phyloP scores from a whole-genome alignment of 2,888 invertebrate genomes.

The Zygaena filipendulae region DNA sequence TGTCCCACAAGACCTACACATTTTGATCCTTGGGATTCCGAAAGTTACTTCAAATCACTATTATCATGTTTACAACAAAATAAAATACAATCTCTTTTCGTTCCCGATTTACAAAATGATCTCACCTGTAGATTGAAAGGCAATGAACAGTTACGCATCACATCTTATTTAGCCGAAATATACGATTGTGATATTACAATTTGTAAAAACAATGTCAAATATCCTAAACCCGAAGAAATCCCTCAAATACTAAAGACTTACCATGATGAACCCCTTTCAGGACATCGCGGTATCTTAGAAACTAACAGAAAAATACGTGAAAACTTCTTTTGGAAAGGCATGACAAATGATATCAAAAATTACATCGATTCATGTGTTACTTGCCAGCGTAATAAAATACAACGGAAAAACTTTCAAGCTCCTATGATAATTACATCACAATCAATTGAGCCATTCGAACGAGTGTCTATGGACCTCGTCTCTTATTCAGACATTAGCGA shows the following conservation, averaged over 20 bases:
- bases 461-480: slow-evolving; percentile 25
- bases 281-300: slow-evolving; percentile 24
- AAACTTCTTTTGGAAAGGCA: slow-evolving; percentile 25
- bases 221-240: slow-evolving; percentile 19
- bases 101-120: slow-evolving; percentile 20
- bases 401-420: slow-evolving; percentile 22
- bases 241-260: slow-evolving; percentile 21
- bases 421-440: slow-evolving; percentile 26
- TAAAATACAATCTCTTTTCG: slow-evolving; percentile 13
- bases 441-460: slow-evolving; percentile 25
- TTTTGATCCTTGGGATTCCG: slow-evolving; percentile 20
- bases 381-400: slow-evolving; percentile 24
- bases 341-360: slow-evolving; percentile 22
- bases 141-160: slow-evolving; percentile 20
- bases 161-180: slow-evolving; percentile 20
- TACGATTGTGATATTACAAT: slow-evolving; percentile 21
- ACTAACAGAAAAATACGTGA: slow-evolving; percentile 23
- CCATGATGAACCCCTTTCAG: slow-evolving; percentile 24
- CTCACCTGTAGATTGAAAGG: slow-evolving; percentile 16
- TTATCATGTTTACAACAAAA: slow-evolving; percentile 20
- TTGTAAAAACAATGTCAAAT: slow-evolving; percentile 19
- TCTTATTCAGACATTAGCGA: slow-evolving; percentile 25
- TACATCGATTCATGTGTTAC: slow-evolving; percentile 20
- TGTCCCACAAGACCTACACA: slow-evolving; percentile 17
- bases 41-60: slow-evolving; percentile 24